A percentile compares a stretch with the other conserved stretches of the same genome.
Evolutionary conservation across 2,888 invertebrate genomes (phyloP).

Genomic region (Branchipolynoe longqiensis): DNA sequence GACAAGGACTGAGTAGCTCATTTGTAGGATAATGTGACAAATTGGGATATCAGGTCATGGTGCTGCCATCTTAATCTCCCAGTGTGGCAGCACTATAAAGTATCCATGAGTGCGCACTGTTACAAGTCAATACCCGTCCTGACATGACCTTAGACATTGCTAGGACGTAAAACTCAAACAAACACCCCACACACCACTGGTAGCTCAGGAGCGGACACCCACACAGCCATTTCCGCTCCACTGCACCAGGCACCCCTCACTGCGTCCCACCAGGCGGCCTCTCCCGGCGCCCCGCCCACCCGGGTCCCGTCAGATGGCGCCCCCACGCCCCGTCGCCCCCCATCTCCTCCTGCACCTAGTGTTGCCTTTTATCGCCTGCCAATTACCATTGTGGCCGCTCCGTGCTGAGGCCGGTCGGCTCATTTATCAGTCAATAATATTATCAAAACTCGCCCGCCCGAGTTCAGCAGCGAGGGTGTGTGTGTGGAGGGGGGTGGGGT

Average conservation of each 20-base stretch:
- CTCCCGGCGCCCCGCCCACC: background rate
- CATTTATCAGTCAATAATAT: conserved; percentile 37
- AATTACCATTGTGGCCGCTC: conserved; percentile 17
- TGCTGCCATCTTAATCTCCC: too few species aligned
- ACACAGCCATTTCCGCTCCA: background rate
- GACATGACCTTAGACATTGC: too few species aligned
- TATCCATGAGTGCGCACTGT: too few species aligned
- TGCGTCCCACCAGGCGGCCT: background rate
- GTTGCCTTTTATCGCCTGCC: conserved; percentile 24
- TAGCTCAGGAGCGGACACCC: too few species aligned
- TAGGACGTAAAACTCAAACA: too few species aligned
- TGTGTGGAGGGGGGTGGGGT: too few species aligned
- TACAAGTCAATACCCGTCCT: too few species aligned
- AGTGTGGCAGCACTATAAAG: too few species aligned
- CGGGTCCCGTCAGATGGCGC: conserved; percentile 12
- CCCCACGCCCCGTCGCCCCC: conserved; percentile 1
- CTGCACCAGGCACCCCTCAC: background rate
- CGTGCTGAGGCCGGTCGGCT: background rate
- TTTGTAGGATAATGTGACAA: too few species aligned
- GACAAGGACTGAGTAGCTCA: too few species aligned
- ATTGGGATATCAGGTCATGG: too few species aligned
- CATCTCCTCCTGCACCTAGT: background rate
- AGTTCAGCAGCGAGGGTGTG: background rate
- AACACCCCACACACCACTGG: too few species aligned
- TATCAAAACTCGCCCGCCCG: background rate